These are phyloP conservation scores for Drosophila rellima DNA, from an alignment of 2,888 invertebrate genomes.

Conservation along the genomic window DNA sequence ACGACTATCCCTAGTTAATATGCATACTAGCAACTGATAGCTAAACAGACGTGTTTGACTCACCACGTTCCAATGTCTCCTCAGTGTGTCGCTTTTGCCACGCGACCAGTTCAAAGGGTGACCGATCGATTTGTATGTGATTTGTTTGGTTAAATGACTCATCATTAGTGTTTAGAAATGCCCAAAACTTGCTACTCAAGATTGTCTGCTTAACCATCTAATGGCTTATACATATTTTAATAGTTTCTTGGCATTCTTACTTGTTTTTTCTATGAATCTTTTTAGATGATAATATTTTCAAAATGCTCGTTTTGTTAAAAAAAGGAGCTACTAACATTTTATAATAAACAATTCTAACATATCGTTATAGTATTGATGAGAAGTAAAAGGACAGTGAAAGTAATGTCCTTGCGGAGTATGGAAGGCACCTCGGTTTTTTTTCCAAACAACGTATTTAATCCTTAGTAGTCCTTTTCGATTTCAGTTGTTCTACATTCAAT, in stretches of 20 bases:
- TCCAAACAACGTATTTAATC: neutral
- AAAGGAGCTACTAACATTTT: neutral
- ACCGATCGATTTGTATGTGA: constrained; percentile 58
- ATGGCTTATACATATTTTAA: constrained; percentile 10
- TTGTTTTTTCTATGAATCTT: neutral
- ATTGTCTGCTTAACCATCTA: neutral
- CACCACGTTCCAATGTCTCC: constrained; percentile 52
- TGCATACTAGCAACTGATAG: constrained; percentile 66
- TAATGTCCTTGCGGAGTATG: rapidly evolving
- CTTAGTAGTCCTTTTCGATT: neutral
- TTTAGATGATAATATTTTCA: neutral
- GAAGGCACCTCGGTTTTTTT: too few species aligned
- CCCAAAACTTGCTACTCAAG: constrained; percentile 15
- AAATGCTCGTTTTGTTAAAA: neutral
- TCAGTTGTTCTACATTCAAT: constrained; percentile 24
- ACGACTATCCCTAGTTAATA: constrained; percentile 65
- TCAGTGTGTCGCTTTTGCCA: constrained; percentile 48
- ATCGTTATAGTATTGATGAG: too few species aligned
- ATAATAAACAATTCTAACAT: neutral
- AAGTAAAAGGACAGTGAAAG: neutral
- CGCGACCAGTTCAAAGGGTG: constrained; percentile 71
- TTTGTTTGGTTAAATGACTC: constrained; percentile 62
- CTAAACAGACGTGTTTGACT: constrained; percentile 67
- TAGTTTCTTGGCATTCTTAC: constrained; percentile 5
- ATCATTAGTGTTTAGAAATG: constrained; percentile 29